Base-by-base conservation (phyloP, 2,888 invertebrate species). In the Drosophila suboccidentalis region DNA sequence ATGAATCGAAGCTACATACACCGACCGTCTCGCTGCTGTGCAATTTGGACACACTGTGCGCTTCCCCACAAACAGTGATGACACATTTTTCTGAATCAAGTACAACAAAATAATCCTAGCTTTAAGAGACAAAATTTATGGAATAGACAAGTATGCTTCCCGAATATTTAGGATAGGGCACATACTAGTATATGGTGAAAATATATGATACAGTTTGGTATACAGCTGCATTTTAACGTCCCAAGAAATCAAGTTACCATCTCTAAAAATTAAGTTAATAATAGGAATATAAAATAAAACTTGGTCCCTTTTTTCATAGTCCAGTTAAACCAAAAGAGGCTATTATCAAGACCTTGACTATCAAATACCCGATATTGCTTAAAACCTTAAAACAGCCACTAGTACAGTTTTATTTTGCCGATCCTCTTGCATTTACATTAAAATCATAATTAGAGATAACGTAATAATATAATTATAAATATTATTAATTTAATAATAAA, bases 31-130 rank as follows among this genome's bases (percentile, higher is more conserved):
- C 19, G 13, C 9, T 43, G 66, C 57, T 49, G 3, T 39, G 61
- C 44, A 62, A 66, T 73, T 78, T 73, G 58, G 65, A 50, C 73
- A 68, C 82, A 72, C 66, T 67, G 79, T 66, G 70, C 54, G 53
- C 58, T 64, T 84, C 71, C 76, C 76, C 85, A 75, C 72, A 51
- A 36, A 43, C 44, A 62, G 55, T 39, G 62, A 15, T 47, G 55
- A 38, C 19, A 44, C 13, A 55, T 19, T 53, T 51, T n/a, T 2
- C 0, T n/a, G 38, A n/a, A 38, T 5, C 6, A 5, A 38, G n/a
- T 38, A n/a, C n/a, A 3, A 36, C 44, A 26, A n/a, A n/a, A 13
- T 13, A 36, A 13, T 11, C 36, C 1, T 13, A 36, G 11, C 34
- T 36, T 13, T 36, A 36, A 36, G 4, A 13, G 34, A 11, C 34